These are phyloP conservation scores for Parnassius mnemosyne DNA, from an alignment of 2,888 invertebrate genomes.

Conservation along the genomic window DNA sequence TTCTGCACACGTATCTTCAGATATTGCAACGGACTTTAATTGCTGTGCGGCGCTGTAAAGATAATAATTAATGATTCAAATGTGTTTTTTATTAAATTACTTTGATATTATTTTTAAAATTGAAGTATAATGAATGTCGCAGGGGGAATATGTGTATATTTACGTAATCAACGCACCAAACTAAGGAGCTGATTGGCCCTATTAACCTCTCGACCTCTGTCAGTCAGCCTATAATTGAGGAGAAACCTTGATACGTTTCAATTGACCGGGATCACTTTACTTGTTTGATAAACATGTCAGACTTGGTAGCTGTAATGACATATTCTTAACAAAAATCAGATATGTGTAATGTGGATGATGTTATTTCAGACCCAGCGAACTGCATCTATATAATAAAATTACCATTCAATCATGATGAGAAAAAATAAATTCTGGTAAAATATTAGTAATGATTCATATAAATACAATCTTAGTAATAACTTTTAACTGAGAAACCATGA, in stretches of 20 bases:
- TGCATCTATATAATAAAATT: too few relatives aligned
- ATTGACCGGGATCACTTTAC: constrained; percentile 62
- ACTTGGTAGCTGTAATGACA: constrained; percentile 21
- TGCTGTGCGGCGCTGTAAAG: neutral
- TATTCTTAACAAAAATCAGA: neutral
- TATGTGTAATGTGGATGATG: too few relatives aligned
- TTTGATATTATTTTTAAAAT: constrained; percentile 13
- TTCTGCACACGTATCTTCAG: constrained; percentile 15
- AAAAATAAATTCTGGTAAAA: too few relatives aligned
- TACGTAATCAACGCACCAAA: constrained; percentile 54
- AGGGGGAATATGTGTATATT: constrained; percentile 24
- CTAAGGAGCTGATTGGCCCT: constrained; percentile 67
- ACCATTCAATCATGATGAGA: too few relatives aligned
- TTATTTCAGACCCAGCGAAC: too few relatives aligned
- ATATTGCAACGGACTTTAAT: constrained; percentile 15
- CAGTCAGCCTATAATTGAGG: constrained; percentile 62
- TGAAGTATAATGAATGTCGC: constrained; percentile 36
- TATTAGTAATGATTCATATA: too few relatives aligned
- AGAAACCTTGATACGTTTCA: constrained; percentile 69
- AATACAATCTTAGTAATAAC: too few relatives aligned
- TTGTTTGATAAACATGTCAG: constrained; percentile 36
- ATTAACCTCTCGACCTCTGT: constrained; percentile 64
- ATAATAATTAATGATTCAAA: neutral
- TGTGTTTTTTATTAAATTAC: neutral
- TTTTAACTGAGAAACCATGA: too few relatives aligned